Evolutionary conservation across 2,797 vertebrate genomes (phyloP).

Genomic region (Cynodonichthys magdalenae): DNA sequence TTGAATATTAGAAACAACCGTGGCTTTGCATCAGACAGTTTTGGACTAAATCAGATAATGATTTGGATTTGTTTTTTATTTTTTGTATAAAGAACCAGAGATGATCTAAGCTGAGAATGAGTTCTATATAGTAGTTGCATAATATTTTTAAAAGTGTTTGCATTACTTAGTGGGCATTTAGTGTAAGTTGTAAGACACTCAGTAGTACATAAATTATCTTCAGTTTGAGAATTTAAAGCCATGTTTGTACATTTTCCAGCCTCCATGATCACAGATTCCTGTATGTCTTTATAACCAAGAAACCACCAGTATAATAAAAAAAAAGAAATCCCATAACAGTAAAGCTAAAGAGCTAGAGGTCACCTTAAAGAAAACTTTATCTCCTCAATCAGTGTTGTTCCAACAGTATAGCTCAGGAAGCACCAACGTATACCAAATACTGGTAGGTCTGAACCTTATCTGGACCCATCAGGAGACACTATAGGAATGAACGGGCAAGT

Average conservation of each 20-base stretch:
- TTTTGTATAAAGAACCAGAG: too few relatives aligned
- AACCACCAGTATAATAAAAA: not conserved
- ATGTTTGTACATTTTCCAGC: not conserved
- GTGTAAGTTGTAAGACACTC: not conserved
- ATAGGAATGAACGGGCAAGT: constrained; percentile 56
- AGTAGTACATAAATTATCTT: not conserved
- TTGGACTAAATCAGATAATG: too few relatives aligned
- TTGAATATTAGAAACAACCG: too few relatives aligned
- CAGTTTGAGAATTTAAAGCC: too few relatives aligned
- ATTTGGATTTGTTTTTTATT: too few relatives aligned
- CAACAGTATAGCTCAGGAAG: not conserved
- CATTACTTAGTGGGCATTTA: not conserved
- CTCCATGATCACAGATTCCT: not conserved
- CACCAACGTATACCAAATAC: not conserved
- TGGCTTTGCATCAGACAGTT: too few relatives aligned
- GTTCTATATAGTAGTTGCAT: too few relatives aligned
- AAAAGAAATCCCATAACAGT: constrained; percentile 4
- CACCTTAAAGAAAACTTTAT: not conserved
- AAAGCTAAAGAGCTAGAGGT: constrained; percentile 3
- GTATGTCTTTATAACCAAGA: not conserved
- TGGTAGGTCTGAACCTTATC: constrained; percentile 10
- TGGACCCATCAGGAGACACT: constrained; percentile 48
- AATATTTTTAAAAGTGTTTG: not conserved
- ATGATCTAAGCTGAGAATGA: too few relatives aligned
- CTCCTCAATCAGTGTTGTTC: constrained; percentile 12